Percentiles rank a stretch among this genome's conserved stretches.
These are phyloP conservation scores for Beroe forskalii DNA, from an alignment of 37 sponge, comb jelly and placozoan species.

Conservation along the genomic window DNA sequence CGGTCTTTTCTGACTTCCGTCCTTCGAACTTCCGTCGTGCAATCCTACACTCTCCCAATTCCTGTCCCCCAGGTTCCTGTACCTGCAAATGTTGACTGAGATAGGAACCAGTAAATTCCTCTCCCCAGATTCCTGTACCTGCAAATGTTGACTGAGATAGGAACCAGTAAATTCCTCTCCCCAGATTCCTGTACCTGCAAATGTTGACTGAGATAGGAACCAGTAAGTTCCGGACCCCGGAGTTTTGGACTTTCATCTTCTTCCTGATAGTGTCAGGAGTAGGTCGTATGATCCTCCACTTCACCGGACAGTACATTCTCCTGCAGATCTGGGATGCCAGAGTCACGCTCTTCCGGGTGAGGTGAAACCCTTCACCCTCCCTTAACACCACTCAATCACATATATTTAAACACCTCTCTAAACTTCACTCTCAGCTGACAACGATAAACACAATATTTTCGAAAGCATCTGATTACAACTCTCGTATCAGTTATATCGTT, in stretches of 20 bases:
- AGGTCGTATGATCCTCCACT: constrained; percentile 39
- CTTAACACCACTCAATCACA: no score
- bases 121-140: constrained; percentile 32
- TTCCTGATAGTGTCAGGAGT: constrained; percentile 4
- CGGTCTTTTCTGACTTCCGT: no score
- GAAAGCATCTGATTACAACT: no score
- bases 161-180: not conserved
- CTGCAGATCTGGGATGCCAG: constrained; percentile 6
- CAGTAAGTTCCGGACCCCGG: constrained; percentile 31
- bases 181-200: constrained; percentile 51
- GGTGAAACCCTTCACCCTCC: not conserved
- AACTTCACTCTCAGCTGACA: no score
- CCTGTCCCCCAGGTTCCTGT: constrained; percentile 57
- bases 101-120: constrained; percentile 18
- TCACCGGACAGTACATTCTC: constrained; percentile 1
- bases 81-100: constrained; percentile 53
- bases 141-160: constrained; percentile 58
- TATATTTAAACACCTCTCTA: not conserved
- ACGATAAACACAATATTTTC: no score
- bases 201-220: constrained; percentile 51
- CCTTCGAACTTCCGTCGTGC: no score
- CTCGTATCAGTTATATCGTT: no score
- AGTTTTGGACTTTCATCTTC: constrained; percentile 63
- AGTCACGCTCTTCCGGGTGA: not conserved
- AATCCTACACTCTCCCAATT: no score